Evolutionary conservation across 37 sponge, comb jelly and placozoan species (phyloP).

Genomic region (Amphimedon queenslandica): DNA sequence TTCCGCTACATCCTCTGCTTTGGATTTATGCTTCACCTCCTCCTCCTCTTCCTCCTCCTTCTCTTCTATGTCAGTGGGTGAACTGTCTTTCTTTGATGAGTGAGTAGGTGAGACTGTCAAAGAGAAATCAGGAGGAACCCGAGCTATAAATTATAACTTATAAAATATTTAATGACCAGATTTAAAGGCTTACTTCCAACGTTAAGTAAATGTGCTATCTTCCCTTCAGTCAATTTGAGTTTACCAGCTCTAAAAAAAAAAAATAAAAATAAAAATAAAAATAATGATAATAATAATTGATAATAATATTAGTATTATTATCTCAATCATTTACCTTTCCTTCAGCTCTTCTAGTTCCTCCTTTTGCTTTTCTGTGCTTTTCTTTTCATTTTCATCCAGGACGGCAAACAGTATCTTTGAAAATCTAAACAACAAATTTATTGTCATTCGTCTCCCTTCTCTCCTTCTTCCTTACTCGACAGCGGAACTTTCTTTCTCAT

Average conservation of each 20-base stretch:
- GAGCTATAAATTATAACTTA: background rate
- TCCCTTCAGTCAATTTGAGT: slow-evolving; percentile 11
- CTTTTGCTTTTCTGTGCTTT: background rate
- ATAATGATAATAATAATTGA: too few relatives aligned
- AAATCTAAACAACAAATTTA: slow-evolving; percentile 12
- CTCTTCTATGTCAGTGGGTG: background rate
- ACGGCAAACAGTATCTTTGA: slow-evolving; percentile 32
- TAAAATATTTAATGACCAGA: background rate
- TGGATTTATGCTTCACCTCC: background rate
- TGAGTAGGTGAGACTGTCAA: slow-evolving; percentile 1
- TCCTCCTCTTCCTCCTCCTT: background rate
- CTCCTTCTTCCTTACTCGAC: slow-evolving; percentile 23
- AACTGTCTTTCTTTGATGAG: background rate
- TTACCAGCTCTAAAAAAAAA: slow-evolving; percentile 27
- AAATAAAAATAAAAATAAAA: too few relatives aligned
- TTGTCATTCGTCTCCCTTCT: background rate
- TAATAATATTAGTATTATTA: too few relatives aligned
- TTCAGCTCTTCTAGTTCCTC: slow-evolving; percentile 28
- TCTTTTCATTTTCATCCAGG: slow-evolving; percentile 22
- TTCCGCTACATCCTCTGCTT: background rate
- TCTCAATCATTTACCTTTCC: slow-evolving; percentile 31
- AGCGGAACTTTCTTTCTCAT: slow-evolving; percentile 9
- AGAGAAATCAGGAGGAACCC: background rate
- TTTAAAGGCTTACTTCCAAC: slow-evolving; percentile 49
- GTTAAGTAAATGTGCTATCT: slow-evolving; percentile 42